Percentiles rank a stretch among this genome's conserved stretches.
phyloP scores from a whole-genome alignment of 2,797 vertebrate genomes.

The Caiman crocodilus region DNA sequence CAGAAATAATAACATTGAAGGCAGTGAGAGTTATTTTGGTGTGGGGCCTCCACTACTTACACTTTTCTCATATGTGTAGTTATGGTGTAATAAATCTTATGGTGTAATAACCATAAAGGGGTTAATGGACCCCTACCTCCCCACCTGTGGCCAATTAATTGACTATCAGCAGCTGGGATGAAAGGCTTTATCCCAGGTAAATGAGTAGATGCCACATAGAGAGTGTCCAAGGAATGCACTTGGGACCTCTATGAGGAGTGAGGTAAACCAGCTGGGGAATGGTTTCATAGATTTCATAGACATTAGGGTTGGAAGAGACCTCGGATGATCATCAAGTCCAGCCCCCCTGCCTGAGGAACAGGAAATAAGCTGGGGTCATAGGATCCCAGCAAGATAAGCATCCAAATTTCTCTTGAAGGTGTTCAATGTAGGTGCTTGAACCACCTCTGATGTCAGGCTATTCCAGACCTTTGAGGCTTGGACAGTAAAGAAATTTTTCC shows the following conservation, averaged over 20 bases:
- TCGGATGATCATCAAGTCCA: no score
- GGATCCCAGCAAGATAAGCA: no score
- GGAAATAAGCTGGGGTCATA: no score
- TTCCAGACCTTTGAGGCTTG: no score
- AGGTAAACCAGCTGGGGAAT: not conserved
- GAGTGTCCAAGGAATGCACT: not conserved
- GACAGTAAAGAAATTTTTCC: no score
- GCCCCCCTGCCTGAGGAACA: no score
- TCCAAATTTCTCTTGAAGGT: no score
- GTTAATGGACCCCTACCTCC: not conserved
- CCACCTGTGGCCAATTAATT: not conserved
- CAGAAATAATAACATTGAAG: not conserved
- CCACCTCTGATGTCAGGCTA: no score
- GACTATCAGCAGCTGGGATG: not conserved
- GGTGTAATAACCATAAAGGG: not conserved
- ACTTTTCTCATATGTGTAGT: not conserved
- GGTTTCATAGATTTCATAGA: not conserved
- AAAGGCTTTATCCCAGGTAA: not conserved
- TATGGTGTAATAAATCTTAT: not conserved
- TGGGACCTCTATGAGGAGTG: not conserved
- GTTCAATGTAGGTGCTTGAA: no score
- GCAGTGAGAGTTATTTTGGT: accelerated
- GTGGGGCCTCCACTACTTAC: not conserved
- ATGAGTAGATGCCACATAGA: not conserved
- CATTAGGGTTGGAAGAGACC: no score